Evolutionary conservation across 1,140 invertebrate species (phyloP).

Genomic region (Cherax quadricarinatus): DNA sequence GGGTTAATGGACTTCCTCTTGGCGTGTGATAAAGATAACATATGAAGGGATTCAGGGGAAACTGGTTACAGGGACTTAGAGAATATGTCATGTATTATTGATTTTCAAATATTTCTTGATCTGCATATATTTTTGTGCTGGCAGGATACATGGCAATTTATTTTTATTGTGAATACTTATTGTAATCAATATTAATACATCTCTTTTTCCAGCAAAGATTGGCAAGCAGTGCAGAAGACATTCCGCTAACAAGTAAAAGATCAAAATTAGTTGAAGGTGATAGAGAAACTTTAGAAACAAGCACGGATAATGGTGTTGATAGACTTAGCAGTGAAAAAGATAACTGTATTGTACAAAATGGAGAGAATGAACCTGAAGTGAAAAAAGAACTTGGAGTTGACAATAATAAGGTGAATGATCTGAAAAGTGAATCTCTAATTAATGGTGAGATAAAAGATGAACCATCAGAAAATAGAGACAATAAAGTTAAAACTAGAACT

Average conservation of each 20-base stretch:
- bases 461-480: not conserved
- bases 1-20: too few species aligned
- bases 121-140: too few species aligned
- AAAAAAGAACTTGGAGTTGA: slow-evolving; percentile 6
- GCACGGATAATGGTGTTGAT: slow-evolving; percentile 29
- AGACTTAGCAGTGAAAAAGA: slow-evolving; percentile 23
- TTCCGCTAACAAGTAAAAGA: slow-evolving; percentile 46
- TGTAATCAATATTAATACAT: too few species aligned
- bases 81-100: too few species aligned
- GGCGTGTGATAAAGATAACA: too few species aligned
- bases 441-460: slow-evolving; percentile 60
- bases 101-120: too few species aligned
- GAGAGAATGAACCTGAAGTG: slow-evolving; percentile 21
- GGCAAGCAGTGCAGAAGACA: slow-evolving; percentile 44
- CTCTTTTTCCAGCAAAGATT: slow-evolving; percentile 37
- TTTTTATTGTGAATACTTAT: too few species aligned
- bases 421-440: slow-evolving; percentile 62
- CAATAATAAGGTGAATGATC: slow-evolving; percentile 21
- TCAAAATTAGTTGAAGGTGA: not conserved
- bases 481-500: not conserved
- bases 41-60: too few species aligned
- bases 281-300: slow-evolving; percentile 37
- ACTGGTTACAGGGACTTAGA: too few species aligned
- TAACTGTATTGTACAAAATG: slow-evolving; percentile 38
- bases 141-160: too few species aligned